Base-by-base conservation (phyloP, 2,888 invertebrate genomes). In the Lydus trimaculatus region DNA sequence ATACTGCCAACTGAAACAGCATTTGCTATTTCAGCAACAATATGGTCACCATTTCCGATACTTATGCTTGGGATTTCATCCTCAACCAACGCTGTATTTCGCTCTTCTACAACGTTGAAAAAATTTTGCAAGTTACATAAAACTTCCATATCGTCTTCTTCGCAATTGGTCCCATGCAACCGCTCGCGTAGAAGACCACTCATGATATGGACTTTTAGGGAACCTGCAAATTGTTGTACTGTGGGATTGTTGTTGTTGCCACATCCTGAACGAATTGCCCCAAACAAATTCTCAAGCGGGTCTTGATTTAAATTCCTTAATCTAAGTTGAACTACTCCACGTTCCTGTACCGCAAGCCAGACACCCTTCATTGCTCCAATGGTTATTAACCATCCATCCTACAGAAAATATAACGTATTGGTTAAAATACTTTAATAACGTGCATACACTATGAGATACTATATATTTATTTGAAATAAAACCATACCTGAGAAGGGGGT, bases 211-310 rank as follows among this genome's bases (percentile, higher is more conserved):
- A 33, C 58, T 31, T 58, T 64, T 28, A 64, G 13, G n/a, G 15
- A 56, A 7, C 15, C 20, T 17, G 17, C 15, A 28, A 64, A 64
- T 58, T 64, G 64, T 7, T 56, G 33, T 8, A 23, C 31, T 28
- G 64, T 64, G 31, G 64, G 56, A 33, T 56, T 33, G 31, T 58
- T 31, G 15, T 58, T 25, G 25, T 52, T 31, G 20, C 64, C 28
- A 64, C 64, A 64, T 17, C 64, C 64, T 2, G 56, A 31, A 20
- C 64, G 23, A 28, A 58, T 58, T 1, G 17, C 13, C 1, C 52
- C 64, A 64, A 64, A 64, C 28, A 20, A 13, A 58, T 64, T 64
- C 13, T 64, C 58, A 4, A 64, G 56, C 11, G 64, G 17, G 31
- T 58, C 64, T 23, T 64, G 58, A 13, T 64, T 64, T 6, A 64